Evolutionary conservation across 2,113 vertebrate genomes (phyloP).

Genomic region (Nesogale talazaci): DNA sequence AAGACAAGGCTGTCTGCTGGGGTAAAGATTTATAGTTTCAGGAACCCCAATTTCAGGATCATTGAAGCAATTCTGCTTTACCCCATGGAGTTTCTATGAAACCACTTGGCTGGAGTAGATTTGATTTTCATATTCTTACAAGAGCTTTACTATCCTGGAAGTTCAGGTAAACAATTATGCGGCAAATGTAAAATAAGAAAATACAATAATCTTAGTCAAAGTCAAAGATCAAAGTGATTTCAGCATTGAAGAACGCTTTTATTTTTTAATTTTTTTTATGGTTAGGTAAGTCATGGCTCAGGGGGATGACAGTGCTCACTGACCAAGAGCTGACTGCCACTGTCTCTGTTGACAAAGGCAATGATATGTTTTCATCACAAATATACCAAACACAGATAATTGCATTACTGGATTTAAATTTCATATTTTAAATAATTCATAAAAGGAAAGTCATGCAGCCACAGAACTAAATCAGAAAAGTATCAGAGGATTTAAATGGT

Average conservation of each 20-base stretch:
- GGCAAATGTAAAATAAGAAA: background rate
- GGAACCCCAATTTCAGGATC: too few species aligned
- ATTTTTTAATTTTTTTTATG: background rate
- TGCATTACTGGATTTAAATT: conserved; percentile 25
- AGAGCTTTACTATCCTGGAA: too few species aligned
- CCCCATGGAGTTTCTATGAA: too few species aligned
- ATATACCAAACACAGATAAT: background rate
- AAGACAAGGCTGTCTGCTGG: too few species aligned
- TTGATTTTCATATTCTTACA: too few species aligned
- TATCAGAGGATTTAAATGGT: conserved; percentile 61
- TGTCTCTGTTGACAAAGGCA: background rate
- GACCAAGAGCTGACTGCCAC: background rate
- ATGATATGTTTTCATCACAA: background rate
- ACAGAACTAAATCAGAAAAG: conserved; percentile 54
- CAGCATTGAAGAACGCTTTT: background rate
- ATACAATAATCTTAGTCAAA: background rate
- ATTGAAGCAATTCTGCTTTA: too few species aligned
- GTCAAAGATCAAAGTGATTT: background rate
- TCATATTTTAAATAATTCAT: conserved; percentile 48
- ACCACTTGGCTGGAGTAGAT: too few species aligned
- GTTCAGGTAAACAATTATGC: background rate
- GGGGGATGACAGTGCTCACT: background rate
- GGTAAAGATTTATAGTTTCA: too few species aligned
- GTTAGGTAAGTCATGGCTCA: background rate
- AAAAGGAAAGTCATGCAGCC: background rate